Percentiles rank a stretch among this genome's conserved stretches.
These are phyloP conservation scores for Cybosia mesomella DNA, from an alignment of 2,888 invertebrate genomes.

Conservation along the genomic window DNA sequence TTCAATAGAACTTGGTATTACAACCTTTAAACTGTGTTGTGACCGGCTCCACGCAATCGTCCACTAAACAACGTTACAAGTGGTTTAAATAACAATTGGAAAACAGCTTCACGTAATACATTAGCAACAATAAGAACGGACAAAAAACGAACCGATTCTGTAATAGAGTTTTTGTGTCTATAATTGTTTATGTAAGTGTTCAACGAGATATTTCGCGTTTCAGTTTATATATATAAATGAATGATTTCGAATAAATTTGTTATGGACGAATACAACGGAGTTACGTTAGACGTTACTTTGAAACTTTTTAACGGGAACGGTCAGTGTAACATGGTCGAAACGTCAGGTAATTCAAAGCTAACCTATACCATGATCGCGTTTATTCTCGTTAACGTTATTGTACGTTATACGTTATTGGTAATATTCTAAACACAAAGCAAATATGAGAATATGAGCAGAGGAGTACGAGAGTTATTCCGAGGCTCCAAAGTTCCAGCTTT, in stretches of 20 bases:
- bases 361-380: too few relatives aligned
- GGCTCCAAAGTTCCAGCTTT: too few relatives aligned
- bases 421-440: too few relatives aligned
- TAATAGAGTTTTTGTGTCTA: slow-evolving; percentile 43
- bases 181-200: slow-evolving; percentile 48
- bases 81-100: slow-evolving; percentile 64
- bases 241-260: background rate
- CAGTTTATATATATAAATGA: background rate
- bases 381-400: too few relatives aligned
- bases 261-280: background rate
- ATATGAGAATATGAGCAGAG: too few relatives aligned
- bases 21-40: background rate
- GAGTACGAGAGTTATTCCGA: too few relatives aligned
- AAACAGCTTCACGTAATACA: slow-evolving; percentile 76
- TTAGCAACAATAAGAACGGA: slow-evolving; percentile 50
- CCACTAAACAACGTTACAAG: slow-evolving; percentile 59
- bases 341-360: too few relatives aligned
- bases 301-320: background rate
- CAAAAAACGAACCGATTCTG: slow-evolving; percentile 36
- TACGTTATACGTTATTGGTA: too few relatives aligned
- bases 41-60: slow-evolving; percentile 30
- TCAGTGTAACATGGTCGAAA: background rate
- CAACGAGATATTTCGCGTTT: slow-evolving; percentile 31
- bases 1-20: background rate
- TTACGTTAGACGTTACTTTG: background rate